These are phyloP conservation scores for Rhogogaster chlorosoma DNA, from an alignment of 2,888 invertebrate species.

Conservation along the genomic window DNA sequence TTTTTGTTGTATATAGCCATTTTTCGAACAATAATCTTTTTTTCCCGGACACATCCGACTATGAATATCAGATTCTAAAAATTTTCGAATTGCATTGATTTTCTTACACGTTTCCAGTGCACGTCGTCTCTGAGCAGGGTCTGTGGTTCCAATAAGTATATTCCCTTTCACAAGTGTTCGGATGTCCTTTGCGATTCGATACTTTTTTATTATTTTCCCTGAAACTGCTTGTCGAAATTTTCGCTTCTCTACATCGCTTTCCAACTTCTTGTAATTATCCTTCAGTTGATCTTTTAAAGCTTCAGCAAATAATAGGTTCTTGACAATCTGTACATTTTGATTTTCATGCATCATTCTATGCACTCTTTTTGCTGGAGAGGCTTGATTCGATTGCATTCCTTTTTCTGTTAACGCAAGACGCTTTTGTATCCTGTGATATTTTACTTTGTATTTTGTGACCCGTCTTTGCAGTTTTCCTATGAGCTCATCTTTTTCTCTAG, in stretches of 20 bases:
- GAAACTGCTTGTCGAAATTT: slow-evolving; percentile 2
- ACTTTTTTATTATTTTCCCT: slow-evolving; percentile 15
- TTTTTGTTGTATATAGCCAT: background rate
- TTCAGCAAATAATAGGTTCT: slow-evolving; percentile 29
- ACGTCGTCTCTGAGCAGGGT: slow-evolving; percentile 4
- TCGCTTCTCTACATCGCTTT: background rate
- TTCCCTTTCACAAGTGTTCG: background rate
- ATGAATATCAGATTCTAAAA: background rate
- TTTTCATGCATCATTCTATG: no score
- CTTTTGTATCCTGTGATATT: no score
- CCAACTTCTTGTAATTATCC: slow-evolving; percentile 3
- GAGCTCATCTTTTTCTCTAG: no score
- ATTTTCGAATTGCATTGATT: background rate
- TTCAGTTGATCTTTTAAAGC: slow-evolving; percentile 26
- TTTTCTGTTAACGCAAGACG: no score
- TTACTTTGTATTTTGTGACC: no score
- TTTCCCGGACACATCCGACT: slow-evolving; percentile 4
- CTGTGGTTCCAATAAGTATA: background rate
- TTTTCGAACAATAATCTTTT: background rate
- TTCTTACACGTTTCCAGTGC: slow-evolving; percentile 6
- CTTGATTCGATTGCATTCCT: no score
- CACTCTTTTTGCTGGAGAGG: no score
- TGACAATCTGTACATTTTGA: no score
- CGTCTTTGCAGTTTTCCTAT: no score
- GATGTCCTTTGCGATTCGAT: slow-evolving; percentile 29